A percentile compares a stretch with the other conserved stretches of the same genome.
phyloP scores from a whole-genome alignment of 2,888 invertebrate genomes.

The Agrochola macilenta region DNA sequence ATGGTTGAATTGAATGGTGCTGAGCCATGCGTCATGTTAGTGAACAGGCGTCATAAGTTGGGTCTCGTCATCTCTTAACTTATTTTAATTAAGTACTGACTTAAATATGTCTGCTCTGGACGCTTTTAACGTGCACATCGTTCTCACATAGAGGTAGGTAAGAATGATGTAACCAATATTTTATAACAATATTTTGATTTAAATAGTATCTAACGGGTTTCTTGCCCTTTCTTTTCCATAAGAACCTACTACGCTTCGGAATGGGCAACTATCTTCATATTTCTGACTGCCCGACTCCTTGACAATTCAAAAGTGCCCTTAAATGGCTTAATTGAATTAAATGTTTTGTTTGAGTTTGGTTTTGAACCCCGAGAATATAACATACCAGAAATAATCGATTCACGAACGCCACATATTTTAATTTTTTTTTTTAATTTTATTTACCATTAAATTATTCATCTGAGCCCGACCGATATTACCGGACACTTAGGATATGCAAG shows the following conservation, averaged over 20 bases:
- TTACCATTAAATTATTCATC: constrained; percentile 9
- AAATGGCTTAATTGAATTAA: neutral
- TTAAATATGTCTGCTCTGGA: too few species aligned
- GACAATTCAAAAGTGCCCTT: neutral
- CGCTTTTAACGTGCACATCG: too few species aligned
- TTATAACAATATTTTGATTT: neutral
- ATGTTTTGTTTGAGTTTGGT: neutral
- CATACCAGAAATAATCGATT: neutral
- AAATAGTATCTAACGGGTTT: too few species aligned
- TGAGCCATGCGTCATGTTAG: too few species aligned
- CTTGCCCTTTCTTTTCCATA: too few species aligned
- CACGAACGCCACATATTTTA: neutral
- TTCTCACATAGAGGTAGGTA: too few species aligned
- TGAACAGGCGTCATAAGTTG: too few species aligned
- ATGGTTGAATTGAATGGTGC: too few species aligned
- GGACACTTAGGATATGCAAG: constrained; percentile 12
- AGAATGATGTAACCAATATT: neutral
- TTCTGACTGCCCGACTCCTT: neutral
- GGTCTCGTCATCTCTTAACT: neutral
- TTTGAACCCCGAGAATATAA: neutral
- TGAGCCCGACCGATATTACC: neutral
- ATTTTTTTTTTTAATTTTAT: too few species aligned
- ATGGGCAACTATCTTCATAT: neutral
- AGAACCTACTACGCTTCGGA: too few species aligned
- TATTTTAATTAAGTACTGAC: neutral